These are phyloP conservation scores for Luehdorfia chinensis DNA, from an alignment of 1,140 invertebrate species.

Conservation along the genomic window DNA sequence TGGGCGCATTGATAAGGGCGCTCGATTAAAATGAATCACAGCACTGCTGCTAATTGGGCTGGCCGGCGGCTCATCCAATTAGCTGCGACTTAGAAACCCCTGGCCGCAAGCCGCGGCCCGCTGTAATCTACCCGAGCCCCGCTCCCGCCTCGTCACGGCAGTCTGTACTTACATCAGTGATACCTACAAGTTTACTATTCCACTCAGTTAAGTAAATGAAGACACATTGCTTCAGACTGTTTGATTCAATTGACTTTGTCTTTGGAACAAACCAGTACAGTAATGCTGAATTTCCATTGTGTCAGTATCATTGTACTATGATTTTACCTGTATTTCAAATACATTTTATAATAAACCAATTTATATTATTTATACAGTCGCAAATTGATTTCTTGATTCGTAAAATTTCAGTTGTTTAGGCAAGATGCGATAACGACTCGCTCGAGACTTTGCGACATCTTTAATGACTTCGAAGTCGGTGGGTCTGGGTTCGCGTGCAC, in stretches of 20 bases:
- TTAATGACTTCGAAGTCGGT: conserved; percentile 69
- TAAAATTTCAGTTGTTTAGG: conserved; percentile 53
- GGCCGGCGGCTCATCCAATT: conserved; percentile 68
- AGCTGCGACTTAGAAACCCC: conserved; percentile 70
- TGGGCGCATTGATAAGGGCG: conserved; percentile 48
- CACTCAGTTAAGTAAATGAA: too few relatives aligned
- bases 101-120: conserved; percentile 40
- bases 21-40: conserved; percentile 74
- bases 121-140: conserved; percentile 48
- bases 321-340: too few relatives aligned
- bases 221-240: too few relatives aligned
- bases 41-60: conserved; percentile 64
- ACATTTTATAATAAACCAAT: too few relatives aligned
- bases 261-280: too few relatives aligned
- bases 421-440: conserved; percentile 59
- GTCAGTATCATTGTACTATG: too few relatives aligned
- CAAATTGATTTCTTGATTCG: conserved; percentile 12
- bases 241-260: too few relatives aligned
- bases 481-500: conserved; percentile 65
- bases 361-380: too few relatives aligned
- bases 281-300: too few relatives aligned
- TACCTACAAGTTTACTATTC: too few relatives aligned
- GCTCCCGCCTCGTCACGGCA: conserved; percentile 1
- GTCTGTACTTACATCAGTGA: too few relatives aligned
- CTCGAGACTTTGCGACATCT: conserved; percentile 60